These are phyloP conservation scores for Heterodera carotae DNA, from an alignment of 1,140 invertebrate genomes.

Conservation along the genomic window DNA sequence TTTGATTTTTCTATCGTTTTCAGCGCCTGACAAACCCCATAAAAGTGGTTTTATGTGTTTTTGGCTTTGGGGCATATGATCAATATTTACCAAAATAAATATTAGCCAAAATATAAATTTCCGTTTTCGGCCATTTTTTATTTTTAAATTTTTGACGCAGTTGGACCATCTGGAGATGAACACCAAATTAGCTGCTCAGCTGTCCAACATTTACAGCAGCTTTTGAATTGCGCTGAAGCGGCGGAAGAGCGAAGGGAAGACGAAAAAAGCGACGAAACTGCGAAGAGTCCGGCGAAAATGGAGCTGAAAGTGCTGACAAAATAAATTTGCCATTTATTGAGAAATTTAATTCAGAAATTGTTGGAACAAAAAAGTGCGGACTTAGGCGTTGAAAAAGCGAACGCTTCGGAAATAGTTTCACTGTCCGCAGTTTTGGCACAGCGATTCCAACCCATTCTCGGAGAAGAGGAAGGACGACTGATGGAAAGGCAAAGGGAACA, in stretches of 20 bases:
- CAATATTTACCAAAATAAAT: too few species aligned
- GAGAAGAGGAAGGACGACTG: background rate
- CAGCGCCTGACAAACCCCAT: too few species aligned
- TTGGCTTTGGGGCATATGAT: too few species aligned
- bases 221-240: background rate
- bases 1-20: too few species aligned
- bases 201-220: background rate
- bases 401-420: background rate
- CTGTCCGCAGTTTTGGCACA: constrained; percentile 4
- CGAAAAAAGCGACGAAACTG: background rate
- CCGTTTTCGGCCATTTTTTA: too few species aligned
- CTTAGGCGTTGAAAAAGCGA: background rate
- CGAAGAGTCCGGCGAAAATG: background rate
- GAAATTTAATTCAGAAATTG: background rate
- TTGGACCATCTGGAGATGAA: background rate
- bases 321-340: background rate
- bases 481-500: constrained; percentile 36
- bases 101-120: too few species aligned
- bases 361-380: background rate
- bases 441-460: background rate
- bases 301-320: background rate
- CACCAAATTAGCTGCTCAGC: background rate
- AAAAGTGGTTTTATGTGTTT: too few species aligned
- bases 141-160: background rate
- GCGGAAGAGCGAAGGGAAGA: background rate